Percentiles rank a stretch among this genome's conserved stretches.
Conservation (phyloP, 2,888 invertebrate species). For the Scaptomyza caliginosa region DNA sequence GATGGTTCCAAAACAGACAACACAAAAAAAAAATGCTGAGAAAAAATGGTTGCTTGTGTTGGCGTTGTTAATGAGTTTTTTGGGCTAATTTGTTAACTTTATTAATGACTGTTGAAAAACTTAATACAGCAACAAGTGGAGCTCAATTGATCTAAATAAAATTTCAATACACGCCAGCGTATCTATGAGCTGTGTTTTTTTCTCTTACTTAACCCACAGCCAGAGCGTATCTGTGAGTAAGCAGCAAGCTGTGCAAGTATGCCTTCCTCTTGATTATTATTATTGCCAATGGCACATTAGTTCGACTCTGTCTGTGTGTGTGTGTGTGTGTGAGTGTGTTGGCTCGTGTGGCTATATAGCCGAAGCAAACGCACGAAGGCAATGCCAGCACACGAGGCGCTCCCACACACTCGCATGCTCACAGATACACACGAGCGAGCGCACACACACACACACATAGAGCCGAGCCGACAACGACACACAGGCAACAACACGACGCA, state of each 20-base stretch:
- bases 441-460: neutral
- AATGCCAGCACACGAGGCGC: slow-evolving; percentile 27
- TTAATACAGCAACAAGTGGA: slow-evolving; percentile 39
- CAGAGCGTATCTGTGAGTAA: slow-evolving; percentile 42
- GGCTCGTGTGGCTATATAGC: slow-evolving; percentile 38
- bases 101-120: slow-evolving; percentile 38
- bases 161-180: slow-evolving; percentile 6
- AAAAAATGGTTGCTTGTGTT: slow-evolving; percentile 39
- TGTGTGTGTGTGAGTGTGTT: slow-evolving; percentile 19
- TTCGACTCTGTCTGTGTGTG: slow-evolving; percentile 9
- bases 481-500: slow-evolving; percentile 71
- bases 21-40: neutral
- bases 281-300: slow-evolving; percentile 72
- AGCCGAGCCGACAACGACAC: slow-evolving; percentile 22
- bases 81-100: slow-evolving; percentile 34
- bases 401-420: slow-evolving; percentile 29
- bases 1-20: slow-evolving; percentile 24
- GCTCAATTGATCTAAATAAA: slow-evolving; percentile 25
- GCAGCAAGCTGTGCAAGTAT: slow-evolving; percentile 27
- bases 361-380: slow-evolving; percentile 43
- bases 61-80: slow-evolving; percentile 64
- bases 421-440: slow-evolving; percentile 16
- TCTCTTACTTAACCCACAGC: slow-evolving; percentile 21
- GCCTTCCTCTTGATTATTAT: slow-evolving; percentile 56
- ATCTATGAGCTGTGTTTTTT: neutral